Evolutionary conservation across 2,888 invertebrate genomes (phyloP).

Genomic region (Sarcophaga carnaria): DNA sequence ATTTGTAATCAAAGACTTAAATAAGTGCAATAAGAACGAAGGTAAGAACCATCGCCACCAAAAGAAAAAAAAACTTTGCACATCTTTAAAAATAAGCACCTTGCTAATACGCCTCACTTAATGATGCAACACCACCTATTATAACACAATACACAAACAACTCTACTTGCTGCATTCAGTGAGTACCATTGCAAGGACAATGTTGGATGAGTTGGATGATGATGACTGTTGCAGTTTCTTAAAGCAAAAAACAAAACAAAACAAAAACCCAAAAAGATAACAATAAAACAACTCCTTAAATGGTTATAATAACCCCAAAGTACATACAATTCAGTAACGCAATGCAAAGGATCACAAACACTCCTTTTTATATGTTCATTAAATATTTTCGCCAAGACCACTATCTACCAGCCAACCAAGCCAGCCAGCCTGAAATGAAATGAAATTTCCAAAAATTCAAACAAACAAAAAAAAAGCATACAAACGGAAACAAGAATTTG

Average conservation of each 20-base stretch:
- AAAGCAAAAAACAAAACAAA: background rate
- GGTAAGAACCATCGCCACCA: background rate
- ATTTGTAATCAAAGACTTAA: conserved; percentile 61
- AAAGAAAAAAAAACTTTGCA: conserved; percentile 56
- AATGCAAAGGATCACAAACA: conserved; percentile 41
- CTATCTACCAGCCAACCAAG: background rate
- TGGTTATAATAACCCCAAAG: conserved; percentile 56
- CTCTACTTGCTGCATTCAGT: background rate
- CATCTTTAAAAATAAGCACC: conserved; percentile 69
- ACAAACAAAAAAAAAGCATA: background rate
- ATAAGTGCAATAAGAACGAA: conserved; percentile 5
- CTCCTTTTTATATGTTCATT: conserved; percentile 25
- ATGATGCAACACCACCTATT: conserved; percentile 42
- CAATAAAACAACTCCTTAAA: conserved; percentile 65
- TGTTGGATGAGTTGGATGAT: background rate
- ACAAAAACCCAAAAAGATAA: conserved; percentile 26
- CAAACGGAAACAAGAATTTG: background rate
- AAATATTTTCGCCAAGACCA: background rate
- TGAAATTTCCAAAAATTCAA: conserved; percentile 33
- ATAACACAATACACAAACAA: too few species aligned
- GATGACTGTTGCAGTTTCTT: conserved; percentile 10
- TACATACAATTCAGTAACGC: conserved; percentile 16
- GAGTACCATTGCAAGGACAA: conserved; percentile 45
- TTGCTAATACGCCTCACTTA: conserved; percentile 68
- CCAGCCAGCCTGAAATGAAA: conserved; percentile 32